Evolutionary conservation across 2,797 vertebrate species (phyloP).

Genomic region (Microhierax caerulescens): DNA sequence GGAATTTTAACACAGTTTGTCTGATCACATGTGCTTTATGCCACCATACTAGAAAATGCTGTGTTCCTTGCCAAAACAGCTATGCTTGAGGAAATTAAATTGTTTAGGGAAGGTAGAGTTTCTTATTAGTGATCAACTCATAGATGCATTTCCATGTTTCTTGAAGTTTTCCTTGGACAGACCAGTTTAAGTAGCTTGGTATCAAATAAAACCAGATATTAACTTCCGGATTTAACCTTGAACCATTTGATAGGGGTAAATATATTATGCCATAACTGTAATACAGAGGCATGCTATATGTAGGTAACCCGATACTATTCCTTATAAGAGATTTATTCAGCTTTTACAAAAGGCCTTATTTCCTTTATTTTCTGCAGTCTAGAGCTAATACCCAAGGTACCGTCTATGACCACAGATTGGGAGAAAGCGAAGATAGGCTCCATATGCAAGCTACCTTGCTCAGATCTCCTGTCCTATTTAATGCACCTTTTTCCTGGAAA

Average conservation of each 20-base stretch:
- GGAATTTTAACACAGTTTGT: not conserved
- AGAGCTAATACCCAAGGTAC: not conserved
- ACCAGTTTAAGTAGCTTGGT: not conserved
- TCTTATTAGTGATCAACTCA: not conserved
- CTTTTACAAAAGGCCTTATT: not conserved
- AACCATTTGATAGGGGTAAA: not conserved
- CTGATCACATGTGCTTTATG: fast-evolving
- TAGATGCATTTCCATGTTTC: not conserved
- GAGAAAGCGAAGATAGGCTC: not conserved
- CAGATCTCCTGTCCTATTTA: not conserved
- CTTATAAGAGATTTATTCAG: not conserved
- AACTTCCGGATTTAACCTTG: not conserved
- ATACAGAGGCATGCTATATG: not conserved
- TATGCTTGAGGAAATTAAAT: not conserved
- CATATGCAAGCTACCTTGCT: not conserved
- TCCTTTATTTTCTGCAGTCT: not conserved
- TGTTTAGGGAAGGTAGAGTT: not conserved
- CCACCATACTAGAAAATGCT: not conserved
- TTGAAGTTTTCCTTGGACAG: not conserved
- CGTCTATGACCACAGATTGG: not conserved
- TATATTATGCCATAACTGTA: not conserved
- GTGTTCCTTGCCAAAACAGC: fast-evolving
- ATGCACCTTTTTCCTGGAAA: not conserved
- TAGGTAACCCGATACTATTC: not conserved
- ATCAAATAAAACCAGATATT: not conserved